Percentiles rank a stretch among this genome's conserved stretches.
Evolutionary conservation across 2,113 vertebrate genomes (phyloP).

Genomic region (Hippoglossus stenolepis): DNA sequence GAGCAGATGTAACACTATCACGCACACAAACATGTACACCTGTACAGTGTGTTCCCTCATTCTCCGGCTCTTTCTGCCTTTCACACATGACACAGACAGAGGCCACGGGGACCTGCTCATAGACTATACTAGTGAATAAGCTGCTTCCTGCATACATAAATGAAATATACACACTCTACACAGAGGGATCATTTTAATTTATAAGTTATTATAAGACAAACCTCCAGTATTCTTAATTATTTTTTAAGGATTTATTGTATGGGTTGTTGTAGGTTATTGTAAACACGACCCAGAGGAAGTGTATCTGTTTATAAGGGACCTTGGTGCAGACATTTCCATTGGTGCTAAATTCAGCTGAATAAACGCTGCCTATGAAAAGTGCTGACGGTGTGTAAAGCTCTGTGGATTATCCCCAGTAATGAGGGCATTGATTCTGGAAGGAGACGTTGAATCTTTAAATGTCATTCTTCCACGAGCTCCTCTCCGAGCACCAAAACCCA

Average conservation of each 20-base stretch:
- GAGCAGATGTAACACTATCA: conserved; percentile 64
- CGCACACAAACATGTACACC: conserved; percentile 66
- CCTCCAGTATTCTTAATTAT: not conserved
- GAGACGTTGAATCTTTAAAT: conserved; percentile 21
- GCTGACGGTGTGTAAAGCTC: conserved; percentile 1
- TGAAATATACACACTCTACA: not conserved
- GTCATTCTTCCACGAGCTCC: not conserved
- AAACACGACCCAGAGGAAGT: not conserved
- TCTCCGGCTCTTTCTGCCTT: conserved; percentile 43
- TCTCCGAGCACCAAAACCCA: not conserved
- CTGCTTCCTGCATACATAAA: not conserved
- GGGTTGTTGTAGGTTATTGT: not conserved
- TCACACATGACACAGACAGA: conserved; percentile 30
- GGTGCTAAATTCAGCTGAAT: not conserved
- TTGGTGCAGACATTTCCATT: not conserved
- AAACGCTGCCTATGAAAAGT: conserved; percentile 8
- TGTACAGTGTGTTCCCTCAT: conserved; percentile 55
- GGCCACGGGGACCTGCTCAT: not conserved
- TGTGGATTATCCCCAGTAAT: conserved; percentile 17
- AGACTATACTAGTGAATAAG: not conserved
- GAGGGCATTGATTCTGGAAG: conserved; percentile 36
- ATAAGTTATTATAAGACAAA: not conserved
- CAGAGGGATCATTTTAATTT: not conserved
- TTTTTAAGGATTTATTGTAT: not conserved
- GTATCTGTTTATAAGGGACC: not conserved